Percentiles rank a stretch among this genome's conserved stretches.
phyloP scores from a whole-genome alignment of 2,888 invertebrate genomes.

The Agrilus biguttatus region DNA sequence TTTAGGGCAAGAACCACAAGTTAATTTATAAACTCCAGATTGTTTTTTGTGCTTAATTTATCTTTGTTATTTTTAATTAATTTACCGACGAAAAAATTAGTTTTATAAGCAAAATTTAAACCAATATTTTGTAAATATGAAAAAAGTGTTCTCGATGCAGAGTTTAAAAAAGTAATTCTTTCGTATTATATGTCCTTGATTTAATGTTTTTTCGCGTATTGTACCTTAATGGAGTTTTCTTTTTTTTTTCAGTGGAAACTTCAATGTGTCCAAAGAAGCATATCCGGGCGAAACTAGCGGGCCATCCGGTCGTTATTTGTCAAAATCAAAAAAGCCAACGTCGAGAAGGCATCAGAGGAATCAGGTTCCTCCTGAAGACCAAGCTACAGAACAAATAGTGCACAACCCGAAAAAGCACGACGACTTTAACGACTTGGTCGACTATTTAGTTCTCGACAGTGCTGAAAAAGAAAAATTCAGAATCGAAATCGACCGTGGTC shows the following conservation, averaged over 20 bases:
- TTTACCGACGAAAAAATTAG: too few species aligned
- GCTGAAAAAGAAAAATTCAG: constrained; percentile 35
- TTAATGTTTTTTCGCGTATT: too few species aligned
- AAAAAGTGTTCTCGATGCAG: too few species aligned
- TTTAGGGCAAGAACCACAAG: too few species aligned
- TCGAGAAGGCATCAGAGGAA: constrained; percentile 6
- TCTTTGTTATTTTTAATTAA: too few species aligned
- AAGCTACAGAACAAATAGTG: neutral
- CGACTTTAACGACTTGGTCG: constrained; percentile 45
- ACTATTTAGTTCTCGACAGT: constrained; percentile 35
- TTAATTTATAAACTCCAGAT: too few species aligned
- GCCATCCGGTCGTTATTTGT: constrained; percentile 2
- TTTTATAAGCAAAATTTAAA: too few species aligned
- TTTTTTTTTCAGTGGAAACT: constrained; percentile 21
- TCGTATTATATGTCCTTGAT: too few species aligned
- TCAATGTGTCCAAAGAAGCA: constrained; percentile 28
- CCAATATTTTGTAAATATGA: too few species aligned
- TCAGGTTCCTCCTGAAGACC: constrained; percentile 1
- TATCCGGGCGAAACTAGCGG: constrained; percentile 15
- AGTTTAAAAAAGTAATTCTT: too few species aligned
- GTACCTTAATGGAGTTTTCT: neutral
- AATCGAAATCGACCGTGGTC: constrained; percentile 36
- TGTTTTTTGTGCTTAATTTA: too few species aligned
- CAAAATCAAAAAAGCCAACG: neutral
- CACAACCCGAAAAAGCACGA: constrained; percentile 33